Conservation (phyloP, 2,888 invertebrate genomes). For the Carterocephalus palaemon region DNA sequence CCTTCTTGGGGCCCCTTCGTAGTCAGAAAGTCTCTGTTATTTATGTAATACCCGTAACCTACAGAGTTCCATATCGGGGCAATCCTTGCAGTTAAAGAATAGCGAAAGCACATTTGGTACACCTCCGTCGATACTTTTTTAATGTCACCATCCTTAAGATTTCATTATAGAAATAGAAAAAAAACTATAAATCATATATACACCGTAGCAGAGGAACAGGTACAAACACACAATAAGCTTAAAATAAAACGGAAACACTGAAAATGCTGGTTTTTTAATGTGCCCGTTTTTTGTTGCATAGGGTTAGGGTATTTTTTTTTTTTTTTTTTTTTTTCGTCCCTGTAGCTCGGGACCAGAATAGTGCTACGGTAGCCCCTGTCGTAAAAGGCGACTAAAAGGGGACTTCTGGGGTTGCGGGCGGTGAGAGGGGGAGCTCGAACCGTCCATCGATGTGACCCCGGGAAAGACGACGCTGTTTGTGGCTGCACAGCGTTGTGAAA, state of each 20-base stretch:
- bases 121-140: slow-evolving; percentile 46
- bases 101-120: slow-evolving; percentile 60
- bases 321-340: too few relatives aligned
- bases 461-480: too few relatives aligned
- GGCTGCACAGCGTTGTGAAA: too few relatives aligned
- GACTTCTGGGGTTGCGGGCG: too few relatives aligned
- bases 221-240: too few relatives aligned
- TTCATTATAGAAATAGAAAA: slow-evolving; percentile 6
- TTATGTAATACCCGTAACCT: slow-evolving; percentile 55
- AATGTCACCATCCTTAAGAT: slow-evolving; percentile 54
- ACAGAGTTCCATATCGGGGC: slow-evolving; percentile 64
- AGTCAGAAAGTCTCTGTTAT: slow-evolving; percentile 63
- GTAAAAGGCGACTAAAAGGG: too few relatives aligned
- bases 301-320: background rate
- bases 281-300: background rate
- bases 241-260: background rate
- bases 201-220: too few relatives aligned
- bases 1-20: slow-evolving; percentile 54
- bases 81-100: slow-evolving; percentile 63
- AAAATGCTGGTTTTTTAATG: background rate
- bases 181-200: too few relatives aligned
- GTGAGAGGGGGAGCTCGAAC: too few relatives aligned
- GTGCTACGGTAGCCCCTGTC: background rate
- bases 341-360: too few relatives aligned
- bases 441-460: too few relatives aligned